phyloP scores from a whole-genome alignment of 2,888 invertebrate genomes.

The Pseudanteris insignis region DNA sequence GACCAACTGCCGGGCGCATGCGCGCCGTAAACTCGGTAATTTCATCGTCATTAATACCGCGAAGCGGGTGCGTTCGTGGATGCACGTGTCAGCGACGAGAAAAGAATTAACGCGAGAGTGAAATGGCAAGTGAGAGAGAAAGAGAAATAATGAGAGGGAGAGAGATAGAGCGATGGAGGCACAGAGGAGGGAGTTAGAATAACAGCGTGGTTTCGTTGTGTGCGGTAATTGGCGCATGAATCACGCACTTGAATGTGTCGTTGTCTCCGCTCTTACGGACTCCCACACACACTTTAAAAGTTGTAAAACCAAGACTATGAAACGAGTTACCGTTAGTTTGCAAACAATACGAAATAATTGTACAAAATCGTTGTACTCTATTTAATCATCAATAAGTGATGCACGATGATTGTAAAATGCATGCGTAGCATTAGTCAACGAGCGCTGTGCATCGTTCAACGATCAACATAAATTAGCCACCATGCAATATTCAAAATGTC shows the following conservation, averaged over 20 bases:
- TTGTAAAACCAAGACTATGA: slow-evolving; percentile 12
- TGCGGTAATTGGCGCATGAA: slow-evolving; percentile 61
- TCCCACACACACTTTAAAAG: slow-evolving; percentile 30
- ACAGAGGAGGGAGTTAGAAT: slow-evolving; percentile 5
- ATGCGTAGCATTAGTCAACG: no score
- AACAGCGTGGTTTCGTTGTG: slow-evolving; percentile 49
- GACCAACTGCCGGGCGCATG: slow-evolving; percentile 11
- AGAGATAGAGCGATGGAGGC: neutral
- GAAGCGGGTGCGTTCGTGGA: slow-evolving; percentile 21
- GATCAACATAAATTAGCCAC: neutral
- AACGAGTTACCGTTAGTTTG: slow-evolving; percentile 50
- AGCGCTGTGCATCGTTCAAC: neutral
- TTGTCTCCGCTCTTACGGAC: slow-evolving; percentile 41
- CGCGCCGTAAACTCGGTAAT: slow-evolving; percentile 35
- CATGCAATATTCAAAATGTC: no score
- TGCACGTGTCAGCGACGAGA: slow-evolving; percentile 35
- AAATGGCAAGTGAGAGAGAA: neutral
- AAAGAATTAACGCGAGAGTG: neutral
- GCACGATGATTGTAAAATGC: no score
- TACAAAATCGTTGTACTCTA: slow-evolving; percentile 14
- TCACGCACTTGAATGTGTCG: slow-evolving; percentile 55
- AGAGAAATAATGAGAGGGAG: no score
- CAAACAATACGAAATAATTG: slow-evolving; percentile 58
- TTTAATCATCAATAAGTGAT: neutral
- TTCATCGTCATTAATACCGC: slow-evolving; percentile 37